Percentiles rank a stretch among this genome's conserved stretches.
These are phyloP conservation scores for Ryuthela nishihirai DNA, from an alignment of 2,888 invertebrate species.

Conservation along the genomic window DNA sequence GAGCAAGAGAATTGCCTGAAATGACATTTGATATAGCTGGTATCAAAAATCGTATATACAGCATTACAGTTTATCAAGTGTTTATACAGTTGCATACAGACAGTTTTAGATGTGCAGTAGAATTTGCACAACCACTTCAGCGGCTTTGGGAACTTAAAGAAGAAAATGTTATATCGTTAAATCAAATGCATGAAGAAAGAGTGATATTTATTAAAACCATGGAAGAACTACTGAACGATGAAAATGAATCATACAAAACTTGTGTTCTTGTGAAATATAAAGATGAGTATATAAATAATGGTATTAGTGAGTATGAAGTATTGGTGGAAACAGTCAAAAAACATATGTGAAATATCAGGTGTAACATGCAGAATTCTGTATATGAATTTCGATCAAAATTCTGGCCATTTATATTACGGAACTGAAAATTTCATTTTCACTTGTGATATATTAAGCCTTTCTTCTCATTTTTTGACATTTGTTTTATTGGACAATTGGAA, in stretches of 20 bases:
- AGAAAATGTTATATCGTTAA: not conserved
- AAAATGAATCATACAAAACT: not conserved
- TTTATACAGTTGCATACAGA: not conserved
- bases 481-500: too few species aligned
- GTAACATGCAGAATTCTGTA: too few species aligned
- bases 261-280: constrained; percentile 12
- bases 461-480: too few species aligned
- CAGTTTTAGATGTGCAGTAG: constrained; percentile 5
- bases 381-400: too few species aligned
- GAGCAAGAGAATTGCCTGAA: constrained; percentile 3
- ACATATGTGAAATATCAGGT: too few species aligned
- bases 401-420: too few species aligned
- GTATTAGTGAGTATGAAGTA: too few species aligned
- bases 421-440: too few species aligned
- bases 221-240: constrained; percentile 4
- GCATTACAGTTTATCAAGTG: constrained; percentile 14
- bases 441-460: too few species aligned
- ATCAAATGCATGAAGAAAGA: constrained; percentile 5
- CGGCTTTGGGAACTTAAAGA: constrained; percentile 3
- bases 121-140: constrained; percentile 20
- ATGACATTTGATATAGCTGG: not conserved
- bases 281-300: too few species aligned
- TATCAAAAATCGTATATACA: not conserved
- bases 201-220: constrained; percentile 3
- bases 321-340: too few species aligned